Percentiles rank a stretch among this genome's conserved stretches.
phyloP scores from a whole-genome alignment of 2,113 vertebrate genomes.

The Alethe castanea region DNA sequence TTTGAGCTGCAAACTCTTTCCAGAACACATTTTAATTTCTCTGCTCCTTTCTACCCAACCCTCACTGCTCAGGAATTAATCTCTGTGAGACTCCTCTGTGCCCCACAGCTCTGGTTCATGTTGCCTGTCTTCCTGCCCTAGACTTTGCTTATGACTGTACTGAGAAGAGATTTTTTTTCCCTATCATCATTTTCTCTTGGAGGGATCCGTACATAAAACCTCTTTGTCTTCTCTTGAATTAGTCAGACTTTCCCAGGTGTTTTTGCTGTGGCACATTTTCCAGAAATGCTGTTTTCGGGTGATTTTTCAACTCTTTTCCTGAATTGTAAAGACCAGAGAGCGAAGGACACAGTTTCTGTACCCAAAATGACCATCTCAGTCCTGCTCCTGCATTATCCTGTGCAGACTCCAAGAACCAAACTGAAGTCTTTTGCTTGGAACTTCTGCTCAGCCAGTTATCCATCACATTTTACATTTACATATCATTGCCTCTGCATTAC shows the following conservation, averaged over 20 bases:
- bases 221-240: not conserved
- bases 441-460: not conserved
- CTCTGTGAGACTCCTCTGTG: no score
- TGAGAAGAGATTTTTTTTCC: not conserved
- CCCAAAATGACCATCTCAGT: not conserved
- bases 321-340: not conserved
- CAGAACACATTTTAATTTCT: not conserved
- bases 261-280: not conserved
- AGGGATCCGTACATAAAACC: not conserved
- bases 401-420: not conserved
- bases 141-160: not conserved
- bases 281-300: not conserved
- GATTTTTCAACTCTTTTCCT: not conserved
- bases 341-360: not conserved
- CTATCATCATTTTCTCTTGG: not conserved
- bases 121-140: not conserved
- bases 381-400: fast-evolving
- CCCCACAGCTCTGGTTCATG: not conserved
- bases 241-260: not conserved
- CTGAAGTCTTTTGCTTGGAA: not conserved
- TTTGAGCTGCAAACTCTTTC: not conserved
- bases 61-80: not conserved
- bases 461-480: not conserved
- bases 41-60: not conserved
- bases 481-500: not conserved